A percentile compares a stretch with the other conserved stretches of the same genome.
Evolutionary conservation across 1,140 invertebrate genomes (phyloP).

Genomic region (Ridgeia piscesae): DNA sequence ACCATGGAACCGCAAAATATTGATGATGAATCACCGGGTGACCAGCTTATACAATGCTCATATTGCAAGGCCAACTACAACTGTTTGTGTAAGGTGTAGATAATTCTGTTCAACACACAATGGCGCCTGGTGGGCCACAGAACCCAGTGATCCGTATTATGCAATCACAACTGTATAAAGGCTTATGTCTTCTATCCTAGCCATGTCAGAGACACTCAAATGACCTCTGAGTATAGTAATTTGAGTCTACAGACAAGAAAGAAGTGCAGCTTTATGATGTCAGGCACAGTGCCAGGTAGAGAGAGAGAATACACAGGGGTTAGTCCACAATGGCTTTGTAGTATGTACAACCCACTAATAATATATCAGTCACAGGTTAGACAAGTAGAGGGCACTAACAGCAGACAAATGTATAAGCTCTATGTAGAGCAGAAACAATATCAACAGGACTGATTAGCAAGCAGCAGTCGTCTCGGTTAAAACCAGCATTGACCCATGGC

Average conservation of each 20-base stretch:
- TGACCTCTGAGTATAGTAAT: background rate
- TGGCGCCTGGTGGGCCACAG: background rate
- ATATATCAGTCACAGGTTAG: too few species aligned
- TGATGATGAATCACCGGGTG: background rate
- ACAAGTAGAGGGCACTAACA: too few species aligned
- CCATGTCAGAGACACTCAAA: background rate
- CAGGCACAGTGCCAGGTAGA: background rate
- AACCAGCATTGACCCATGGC: too few species aligned
- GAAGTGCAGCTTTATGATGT: background rate
- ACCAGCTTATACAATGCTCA: background rate
- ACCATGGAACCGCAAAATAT: background rate
- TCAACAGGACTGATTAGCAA: too few species aligned
- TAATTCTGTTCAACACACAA: background rate
- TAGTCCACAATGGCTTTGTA: too few species aligned
- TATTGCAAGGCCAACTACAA: background rate
- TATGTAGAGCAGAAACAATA: too few species aligned
- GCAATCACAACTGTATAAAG: background rate
- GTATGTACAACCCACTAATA: too few species aligned
- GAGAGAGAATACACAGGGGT: background rate
- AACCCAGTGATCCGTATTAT: background rate
- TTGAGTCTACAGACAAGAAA: background rate
- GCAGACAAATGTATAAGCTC: too few species aligned
- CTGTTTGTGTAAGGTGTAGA: background rate
- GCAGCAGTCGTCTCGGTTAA: too few species aligned
- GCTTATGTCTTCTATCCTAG: background rate